Conservation (phyloP, 2,797 vertebrate genomes). For the Furcifer pardalis region DNA sequence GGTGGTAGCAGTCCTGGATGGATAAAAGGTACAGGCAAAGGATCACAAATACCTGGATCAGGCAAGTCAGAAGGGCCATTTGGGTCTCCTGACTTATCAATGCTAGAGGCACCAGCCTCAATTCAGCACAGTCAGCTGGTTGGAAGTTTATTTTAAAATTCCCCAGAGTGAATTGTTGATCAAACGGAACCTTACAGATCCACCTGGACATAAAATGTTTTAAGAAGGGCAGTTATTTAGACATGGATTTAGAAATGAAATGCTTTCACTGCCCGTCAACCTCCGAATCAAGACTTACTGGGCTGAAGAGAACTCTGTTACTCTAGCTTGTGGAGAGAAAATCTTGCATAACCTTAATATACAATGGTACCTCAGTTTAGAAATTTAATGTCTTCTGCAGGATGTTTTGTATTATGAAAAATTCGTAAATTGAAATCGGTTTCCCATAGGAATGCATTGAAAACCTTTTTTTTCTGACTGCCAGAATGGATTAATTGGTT, state of each 20-base stretch:
- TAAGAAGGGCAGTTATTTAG: conserved; percentile 34
- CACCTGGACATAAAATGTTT: not conserved
- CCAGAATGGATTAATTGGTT: too few species aligned
- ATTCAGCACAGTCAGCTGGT: too few species aligned
- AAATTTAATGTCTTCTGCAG: too few species aligned
- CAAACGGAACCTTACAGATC: not conserved
- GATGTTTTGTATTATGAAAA: too few species aligned
- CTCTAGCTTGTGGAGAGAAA: conserved; percentile 61
- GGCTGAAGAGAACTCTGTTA: conserved; percentile 64
- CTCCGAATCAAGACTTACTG: conserved; percentile 25
- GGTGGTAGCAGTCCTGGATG: not conserved
- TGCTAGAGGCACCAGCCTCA: too few species aligned
- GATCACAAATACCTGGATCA: too few species aligned
- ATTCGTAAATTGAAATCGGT: too few species aligned
- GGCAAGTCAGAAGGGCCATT: too few species aligned
- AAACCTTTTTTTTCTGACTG: too few species aligned
- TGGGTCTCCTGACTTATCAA: too few species aligned
- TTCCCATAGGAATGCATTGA: too few species aligned
- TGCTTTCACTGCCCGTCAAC: conserved; percentile 28
- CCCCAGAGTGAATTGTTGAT: not conserved
- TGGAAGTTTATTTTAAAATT: not conserved
- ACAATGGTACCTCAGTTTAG: too few species aligned
- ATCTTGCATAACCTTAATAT: conserved; percentile 39
- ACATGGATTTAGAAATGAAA: conserved; percentile 37
- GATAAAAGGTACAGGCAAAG: not conserved